Conservation (phyloP, 1,140 invertebrate species). For the Diplogasteroides magnus region DNA sequence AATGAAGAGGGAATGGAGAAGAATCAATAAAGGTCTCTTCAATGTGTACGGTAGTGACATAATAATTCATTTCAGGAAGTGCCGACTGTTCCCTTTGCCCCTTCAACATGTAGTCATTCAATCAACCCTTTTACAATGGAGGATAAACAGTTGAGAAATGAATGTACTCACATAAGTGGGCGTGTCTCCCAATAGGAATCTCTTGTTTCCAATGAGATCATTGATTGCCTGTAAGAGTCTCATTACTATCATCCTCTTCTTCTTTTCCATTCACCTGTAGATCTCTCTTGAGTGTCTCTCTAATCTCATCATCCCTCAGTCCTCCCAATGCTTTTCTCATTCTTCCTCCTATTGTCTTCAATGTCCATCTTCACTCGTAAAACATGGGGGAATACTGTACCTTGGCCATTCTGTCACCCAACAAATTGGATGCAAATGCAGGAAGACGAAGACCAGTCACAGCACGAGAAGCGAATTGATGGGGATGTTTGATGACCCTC, state of each 20-base stretch:
- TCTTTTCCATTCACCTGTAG: no score
- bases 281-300: constrained; percentile 9
- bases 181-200: background rate
- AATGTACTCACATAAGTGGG: constrained; percentile 15
- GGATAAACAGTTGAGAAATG: constrained; percentile 20
- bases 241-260: no score
- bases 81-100: constrained; percentile 20
- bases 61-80: constrained; percentile 23
- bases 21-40: constrained; percentile 3
- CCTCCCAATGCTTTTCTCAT: background rate
- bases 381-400: constrained; percentile 4
- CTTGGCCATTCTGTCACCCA: constrained; percentile 23
- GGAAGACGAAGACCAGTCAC: constrained; percentile 29
- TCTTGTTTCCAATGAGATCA: background rate
- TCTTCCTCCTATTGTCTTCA: background rate
- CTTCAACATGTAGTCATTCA: no score
- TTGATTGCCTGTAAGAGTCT: background rate
- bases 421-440: constrained; percentile 29
- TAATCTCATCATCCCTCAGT: background rate
- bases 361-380: background rate
- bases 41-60: constrained; percentile 25
- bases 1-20: background rate
- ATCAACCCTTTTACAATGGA: no score
- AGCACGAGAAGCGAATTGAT: constrained; percentile 13
- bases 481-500: constrained; percentile 20